A percentile compares a stretch with the other conserved stretches of the same genome.
phyloP scores from a whole-genome alignment of 2,888 invertebrate genomes.

The Ischnura elegans region DNA sequence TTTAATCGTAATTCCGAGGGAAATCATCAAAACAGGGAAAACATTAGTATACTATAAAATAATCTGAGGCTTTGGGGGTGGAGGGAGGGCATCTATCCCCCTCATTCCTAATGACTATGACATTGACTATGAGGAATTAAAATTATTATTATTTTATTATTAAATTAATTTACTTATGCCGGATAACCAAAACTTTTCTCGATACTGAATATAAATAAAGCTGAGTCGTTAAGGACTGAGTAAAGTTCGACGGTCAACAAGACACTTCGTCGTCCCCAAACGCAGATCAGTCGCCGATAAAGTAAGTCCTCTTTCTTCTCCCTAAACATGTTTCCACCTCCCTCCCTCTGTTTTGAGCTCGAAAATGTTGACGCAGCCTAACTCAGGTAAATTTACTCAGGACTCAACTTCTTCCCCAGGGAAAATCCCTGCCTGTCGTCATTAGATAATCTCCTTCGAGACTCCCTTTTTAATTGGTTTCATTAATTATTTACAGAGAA shows the following conservation, averaged over 20 bases:
- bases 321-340: neutral
- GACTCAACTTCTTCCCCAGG: neutral
- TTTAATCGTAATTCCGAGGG: too few species aligned
- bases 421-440: neutral
- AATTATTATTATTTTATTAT: too few species aligned
- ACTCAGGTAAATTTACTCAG: neutral
- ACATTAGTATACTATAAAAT: too few species aligned
- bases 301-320: neutral
- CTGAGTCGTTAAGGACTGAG: neutral
- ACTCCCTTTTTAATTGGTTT: slow-evolving; percentile 10
- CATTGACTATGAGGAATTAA: too few species aligned
- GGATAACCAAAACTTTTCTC: too few species aligned
- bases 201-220: too few species aligned
- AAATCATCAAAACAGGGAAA: too few species aligned
- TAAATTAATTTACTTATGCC: too few species aligned
- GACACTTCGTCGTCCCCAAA: neutral
- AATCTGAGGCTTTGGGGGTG: too few species aligned
- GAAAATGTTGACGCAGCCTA: neutral
- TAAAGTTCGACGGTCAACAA: neutral
- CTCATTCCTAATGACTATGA: too few species aligned
- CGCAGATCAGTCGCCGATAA: neutral
- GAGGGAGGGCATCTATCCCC: too few species aligned
- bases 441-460: slow-evolving; percentile 8
- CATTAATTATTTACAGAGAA: neutral
- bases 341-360: neutral